Percentiles rank a stretch among this genome's conserved stretches.
phyloP scores from a whole-genome alignment of 1,140 invertebrate genomes.

The Apis cerana region DNA sequence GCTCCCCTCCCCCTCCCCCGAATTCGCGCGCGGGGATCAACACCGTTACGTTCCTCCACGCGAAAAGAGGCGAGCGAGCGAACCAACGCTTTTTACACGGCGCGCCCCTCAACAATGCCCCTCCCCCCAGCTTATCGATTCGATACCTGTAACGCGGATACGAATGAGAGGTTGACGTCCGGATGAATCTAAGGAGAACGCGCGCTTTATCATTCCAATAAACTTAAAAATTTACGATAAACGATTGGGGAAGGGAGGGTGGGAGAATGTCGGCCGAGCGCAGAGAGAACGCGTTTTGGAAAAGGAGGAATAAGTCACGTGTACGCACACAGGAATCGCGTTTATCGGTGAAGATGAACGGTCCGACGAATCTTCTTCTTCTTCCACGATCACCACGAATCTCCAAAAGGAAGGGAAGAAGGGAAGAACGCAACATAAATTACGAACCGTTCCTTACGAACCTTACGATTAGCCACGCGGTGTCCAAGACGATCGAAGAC shows the following conservation, averaged over 20 bases:
- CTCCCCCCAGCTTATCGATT: slow-evolving; percentile 58
- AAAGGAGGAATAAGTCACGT: too few relatives aligned
- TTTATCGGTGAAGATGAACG: too few relatives aligned
- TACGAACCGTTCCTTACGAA: slow-evolving; percentile 45
- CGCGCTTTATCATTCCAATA: too few relatives aligned
- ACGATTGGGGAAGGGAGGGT: too few relatives aligned
- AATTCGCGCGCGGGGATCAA: slow-evolving; percentile 9
- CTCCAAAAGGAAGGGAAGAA: too few relatives aligned
- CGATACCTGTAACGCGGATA: slow-evolving; percentile 50
- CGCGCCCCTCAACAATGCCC: slow-evolving; percentile 67
- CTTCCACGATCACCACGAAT: too few relatives aligned
- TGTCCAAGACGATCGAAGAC: background rate
- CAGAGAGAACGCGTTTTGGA: too few relatives aligned
- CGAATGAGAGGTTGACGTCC: slow-evolving; percentile 2
- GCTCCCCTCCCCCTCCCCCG: background rate
- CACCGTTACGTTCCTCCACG: slow-evolving; percentile 1
- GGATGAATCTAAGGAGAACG: background rate
- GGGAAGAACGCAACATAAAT: too few relatives aligned
- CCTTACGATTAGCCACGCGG: slow-evolving; percentile 58
- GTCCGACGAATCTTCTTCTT: too few relatives aligned
- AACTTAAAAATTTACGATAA: too few relatives aligned
- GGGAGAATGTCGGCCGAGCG: too few relatives aligned
- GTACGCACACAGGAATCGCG: too few relatives aligned
- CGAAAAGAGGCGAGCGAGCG: slow-evolving; percentile 42
- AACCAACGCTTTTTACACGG: background rate